Evolutionary conservation across 2,113 vertebrate species (phyloP).

Genomic region (Mustela lutreola): DNA sequence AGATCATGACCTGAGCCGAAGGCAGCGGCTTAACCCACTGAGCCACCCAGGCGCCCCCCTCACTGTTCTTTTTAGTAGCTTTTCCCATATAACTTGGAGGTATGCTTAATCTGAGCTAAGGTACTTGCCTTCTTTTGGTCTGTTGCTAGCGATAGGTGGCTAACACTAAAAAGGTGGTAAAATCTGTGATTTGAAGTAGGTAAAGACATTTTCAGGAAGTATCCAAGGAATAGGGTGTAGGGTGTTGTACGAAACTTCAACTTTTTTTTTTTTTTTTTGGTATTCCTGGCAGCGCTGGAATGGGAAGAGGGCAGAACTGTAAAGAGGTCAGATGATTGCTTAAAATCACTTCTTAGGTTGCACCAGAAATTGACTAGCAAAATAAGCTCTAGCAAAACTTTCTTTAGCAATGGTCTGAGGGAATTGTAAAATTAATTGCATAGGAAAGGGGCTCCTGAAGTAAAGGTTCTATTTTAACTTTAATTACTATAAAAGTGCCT

Average conservation of each 20-base stretch:
- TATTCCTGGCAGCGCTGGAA: neutral
- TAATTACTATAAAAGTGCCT: neutral
- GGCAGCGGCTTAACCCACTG: too few relatives aligned
- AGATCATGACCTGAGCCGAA: too few relatives aligned
- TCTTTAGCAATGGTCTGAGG: constrained; percentile 45
- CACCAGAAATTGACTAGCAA: constrained; percentile 8
- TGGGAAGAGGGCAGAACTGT: neutral
- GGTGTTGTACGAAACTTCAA: constrained; percentile 6
- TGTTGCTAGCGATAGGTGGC: neutral
- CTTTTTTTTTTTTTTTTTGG: neutral
- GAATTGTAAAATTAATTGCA: constrained; percentile 20
- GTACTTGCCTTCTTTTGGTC: neutral
- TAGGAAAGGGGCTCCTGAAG: neutral
- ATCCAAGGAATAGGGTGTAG: neutral
- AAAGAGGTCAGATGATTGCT: constrained; percentile 61
- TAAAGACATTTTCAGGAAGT: constrained; percentile 8
- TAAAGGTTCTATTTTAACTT: neutral
- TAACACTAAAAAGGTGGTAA: neutral
- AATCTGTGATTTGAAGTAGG: neutral
- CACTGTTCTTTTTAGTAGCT: neutral
- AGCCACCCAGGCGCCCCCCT: neutral
- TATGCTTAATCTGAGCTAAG: neutral
- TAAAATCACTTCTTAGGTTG: constrained; percentile 48
- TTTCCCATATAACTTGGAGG: neutral
- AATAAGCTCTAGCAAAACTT: neutral